These are phyloP conservation scores for Glomeris marginata DNA, from an alignment of 2,888 invertebrate species.

Conservation along the genomic window DNA sequence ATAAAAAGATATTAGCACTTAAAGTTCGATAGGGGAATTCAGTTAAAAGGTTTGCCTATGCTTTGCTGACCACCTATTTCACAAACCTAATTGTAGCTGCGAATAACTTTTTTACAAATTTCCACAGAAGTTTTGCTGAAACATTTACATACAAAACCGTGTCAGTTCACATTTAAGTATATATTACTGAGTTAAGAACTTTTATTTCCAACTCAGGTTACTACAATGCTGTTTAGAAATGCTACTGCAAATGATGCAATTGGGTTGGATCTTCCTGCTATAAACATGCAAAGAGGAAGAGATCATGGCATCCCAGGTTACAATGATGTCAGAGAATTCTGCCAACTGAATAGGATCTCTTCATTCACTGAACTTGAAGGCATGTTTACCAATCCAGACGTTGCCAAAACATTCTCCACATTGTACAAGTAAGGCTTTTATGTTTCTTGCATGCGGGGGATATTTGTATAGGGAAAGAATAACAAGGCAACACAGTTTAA, in stretches of 20 bases:
- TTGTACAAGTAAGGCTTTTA: not conserved
- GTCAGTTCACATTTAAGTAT: too few species aligned
- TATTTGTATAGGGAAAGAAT: not conserved
- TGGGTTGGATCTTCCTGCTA: constrained; percentile 4
- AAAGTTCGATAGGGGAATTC: too few species aligned
- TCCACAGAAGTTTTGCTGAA: too few species aligned
- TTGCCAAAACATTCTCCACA: not conserved
- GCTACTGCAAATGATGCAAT: not conserved
- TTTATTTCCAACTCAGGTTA: too few species aligned
- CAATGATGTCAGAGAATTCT: constrained; percentile 1
- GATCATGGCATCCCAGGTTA: constrained; percentile 2
- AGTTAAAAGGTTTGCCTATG: too few species aligned
- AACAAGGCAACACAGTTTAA: not conserved
- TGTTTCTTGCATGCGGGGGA: not conserved
- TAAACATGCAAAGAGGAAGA: constrained; percentile 2
- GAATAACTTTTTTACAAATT: too few species aligned
- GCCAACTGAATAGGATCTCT: not conserved
- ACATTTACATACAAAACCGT: too few species aligned
- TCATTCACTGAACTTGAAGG: not conserved
- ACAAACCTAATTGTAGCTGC: too few species aligned
- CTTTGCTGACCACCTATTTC: too few species aligned
- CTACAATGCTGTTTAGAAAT: too few species aligned
- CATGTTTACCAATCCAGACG: not conserved
- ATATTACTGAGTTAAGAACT: too few species aligned
- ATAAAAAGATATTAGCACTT: too few species aligned